These are phyloP conservation scores for Dendrolimus punctatus DNA, from an alignment of 1,140 invertebrate genomes.

Conservation along the genomic window DNA sequence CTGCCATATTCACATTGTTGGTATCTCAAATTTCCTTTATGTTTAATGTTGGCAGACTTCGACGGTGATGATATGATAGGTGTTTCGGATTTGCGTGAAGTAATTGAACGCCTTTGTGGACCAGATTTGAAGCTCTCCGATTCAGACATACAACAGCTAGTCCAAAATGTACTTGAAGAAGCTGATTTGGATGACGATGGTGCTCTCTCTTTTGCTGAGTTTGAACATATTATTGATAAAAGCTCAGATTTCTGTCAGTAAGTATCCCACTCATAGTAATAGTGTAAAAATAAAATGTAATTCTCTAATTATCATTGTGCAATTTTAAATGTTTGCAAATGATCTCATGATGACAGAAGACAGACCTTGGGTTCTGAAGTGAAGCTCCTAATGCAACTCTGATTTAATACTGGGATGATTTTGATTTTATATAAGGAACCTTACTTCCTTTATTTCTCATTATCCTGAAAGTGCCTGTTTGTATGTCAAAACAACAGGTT, in stretches of 20 bases:
- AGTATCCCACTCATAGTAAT: slow-evolving; percentile 26
- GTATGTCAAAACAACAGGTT: too few species aligned
- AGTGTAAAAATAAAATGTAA: background rate
- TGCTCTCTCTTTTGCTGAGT: slow-evolving; percentile 93
- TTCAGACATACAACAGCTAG: slow-evolving; percentile 78
- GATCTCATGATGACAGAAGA: too few species aligned
- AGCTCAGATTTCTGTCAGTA: slow-evolving; percentile 92
- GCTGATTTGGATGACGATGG: slow-evolving; percentile 95
- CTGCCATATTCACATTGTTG: too few species aligned
- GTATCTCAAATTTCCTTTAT: background rate
- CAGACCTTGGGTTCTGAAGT: too few species aligned
- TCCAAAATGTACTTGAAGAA: slow-evolving; percentile 85
- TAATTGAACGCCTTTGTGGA: slow-evolving; percentile 80
- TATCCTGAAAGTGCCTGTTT: too few species aligned
- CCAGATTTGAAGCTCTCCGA: slow-evolving; percentile 77
- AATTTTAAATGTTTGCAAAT: too few species aligned
- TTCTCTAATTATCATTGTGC: too few species aligned
- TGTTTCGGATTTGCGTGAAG: slow-evolving; percentile 81
- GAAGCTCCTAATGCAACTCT: too few species aligned
- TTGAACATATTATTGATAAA: slow-evolving; percentile 95
- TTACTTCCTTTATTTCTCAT: too few species aligned
- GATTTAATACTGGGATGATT: too few species aligned
- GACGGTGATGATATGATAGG: slow-evolving; percentile 93
- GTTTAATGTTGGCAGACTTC: slow-evolving; percentile 80
- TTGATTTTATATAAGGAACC: too few species aligned